Evolutionary conservation across 1,140 invertebrate species (phyloP).

Genomic region (Anagrus nilaparvatae): DNA sequence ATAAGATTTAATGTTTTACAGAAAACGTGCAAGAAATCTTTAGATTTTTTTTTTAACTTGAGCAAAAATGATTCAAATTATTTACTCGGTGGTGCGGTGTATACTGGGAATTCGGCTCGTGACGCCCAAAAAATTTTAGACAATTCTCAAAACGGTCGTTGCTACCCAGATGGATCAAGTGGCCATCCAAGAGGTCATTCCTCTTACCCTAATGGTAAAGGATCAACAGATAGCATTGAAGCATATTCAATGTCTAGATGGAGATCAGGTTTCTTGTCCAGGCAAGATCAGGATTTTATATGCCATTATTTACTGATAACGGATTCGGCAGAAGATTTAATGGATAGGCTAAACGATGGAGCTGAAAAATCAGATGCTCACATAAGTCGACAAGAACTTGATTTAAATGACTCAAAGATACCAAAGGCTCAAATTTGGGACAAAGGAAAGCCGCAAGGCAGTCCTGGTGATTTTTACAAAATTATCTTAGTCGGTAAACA

Average conservation of each 20-base stretch:
- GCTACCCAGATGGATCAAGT: not conserved
- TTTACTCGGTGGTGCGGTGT: conserved; percentile 23
- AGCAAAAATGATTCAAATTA: conserved; percentile 5
- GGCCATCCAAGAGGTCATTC: conserved; percentile 27
- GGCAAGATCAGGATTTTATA: conserved; percentile 16
- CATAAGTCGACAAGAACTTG: not conserved
- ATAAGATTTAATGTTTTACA: conserved; percentile 6
- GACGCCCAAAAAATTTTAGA: conserved; percentile 18
- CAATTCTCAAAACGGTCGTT: conserved; percentile 13
- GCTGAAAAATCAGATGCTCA: not conserved
- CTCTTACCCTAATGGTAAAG: conserved; percentile 4
- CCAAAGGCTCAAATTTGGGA: conserved; percentile 12
- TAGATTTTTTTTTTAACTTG: conserved; percentile 6
- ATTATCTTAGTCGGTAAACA: conserved; percentile 18
- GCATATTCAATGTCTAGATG: conserved; percentile 9
- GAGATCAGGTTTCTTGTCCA: conserved; percentile 20
- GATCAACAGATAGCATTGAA: conserved; percentile 13
- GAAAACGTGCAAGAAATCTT: conserved; percentile 11
- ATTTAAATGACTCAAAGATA: not conserved
- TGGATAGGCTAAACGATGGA: conserved; percentile 14
- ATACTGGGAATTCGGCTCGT: conserved; percentile 11
- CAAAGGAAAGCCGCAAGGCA: not conserved
- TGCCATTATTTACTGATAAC: conserved; percentile 13
- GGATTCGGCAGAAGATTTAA: not conserved
- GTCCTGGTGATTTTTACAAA: not conserved